Conservation (phyloP, 1,140 invertebrate genomes). For the Colletes latitarsis region DNA sequence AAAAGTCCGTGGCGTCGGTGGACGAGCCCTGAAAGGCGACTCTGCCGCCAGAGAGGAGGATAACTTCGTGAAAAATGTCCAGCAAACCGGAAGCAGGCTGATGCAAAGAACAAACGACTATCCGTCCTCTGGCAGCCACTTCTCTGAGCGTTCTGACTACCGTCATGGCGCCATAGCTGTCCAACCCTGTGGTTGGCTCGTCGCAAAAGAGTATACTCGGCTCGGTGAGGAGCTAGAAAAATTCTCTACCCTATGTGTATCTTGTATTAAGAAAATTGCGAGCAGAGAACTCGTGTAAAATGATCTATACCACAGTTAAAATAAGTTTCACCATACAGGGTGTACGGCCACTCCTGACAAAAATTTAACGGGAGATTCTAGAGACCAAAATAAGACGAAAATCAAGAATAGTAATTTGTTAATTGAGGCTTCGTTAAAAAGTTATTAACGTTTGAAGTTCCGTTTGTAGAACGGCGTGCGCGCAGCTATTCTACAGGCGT, state of each 20-base stretch:
- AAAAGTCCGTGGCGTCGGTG: constrained; percentile 84
- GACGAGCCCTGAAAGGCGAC: constrained; percentile 91
- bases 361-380: too few relatives aligned
- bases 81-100: constrained; percentile 93
- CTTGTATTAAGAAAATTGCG: neutral
- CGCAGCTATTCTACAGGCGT: too few relatives aligned
- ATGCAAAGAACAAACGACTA: constrained; percentile 92
- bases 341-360: too few relatives aligned
- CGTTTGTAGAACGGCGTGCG: too few relatives aligned
- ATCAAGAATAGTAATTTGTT: too few relatives aligned
- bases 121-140: constrained; percentile 86
- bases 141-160: constrained; percentile 87
- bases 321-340: too few relatives aligned
- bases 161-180: constrained; percentile 89
- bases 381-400: too few relatives aligned
- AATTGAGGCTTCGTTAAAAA: too few relatives aligned
- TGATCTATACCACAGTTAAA: too few relatives aligned
- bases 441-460: too few relatives aligned
- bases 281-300: neutral
- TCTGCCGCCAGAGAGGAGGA: constrained; percentile 89
- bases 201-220: constrained; percentile 91
- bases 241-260: constrained; percentile 15
- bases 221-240: constrained; percentile 85
- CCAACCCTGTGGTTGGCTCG: constrained; percentile 91
- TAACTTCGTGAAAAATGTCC: constrained; percentile 89